Conservation (phyloP, 2,797 vertebrate genomes). For the Poecile montanus region DNA sequence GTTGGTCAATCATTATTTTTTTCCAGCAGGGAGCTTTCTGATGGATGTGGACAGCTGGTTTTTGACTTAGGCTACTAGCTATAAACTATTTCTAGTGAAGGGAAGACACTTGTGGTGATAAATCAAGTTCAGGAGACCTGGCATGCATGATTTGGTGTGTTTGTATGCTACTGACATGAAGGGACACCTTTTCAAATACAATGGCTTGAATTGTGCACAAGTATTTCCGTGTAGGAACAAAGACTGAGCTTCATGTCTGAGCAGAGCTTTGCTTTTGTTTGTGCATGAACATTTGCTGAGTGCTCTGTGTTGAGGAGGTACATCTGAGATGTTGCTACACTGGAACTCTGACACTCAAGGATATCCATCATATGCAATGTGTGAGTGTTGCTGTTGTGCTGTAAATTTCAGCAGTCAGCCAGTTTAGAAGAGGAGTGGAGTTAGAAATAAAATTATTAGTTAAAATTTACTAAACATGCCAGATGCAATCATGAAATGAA, state of each 20-base stretch:
- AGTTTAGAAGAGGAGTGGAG: background rate
- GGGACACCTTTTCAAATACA: background rate
- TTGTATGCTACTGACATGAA: background rate
- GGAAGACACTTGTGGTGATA: background rate
- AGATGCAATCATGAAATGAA: background rate
- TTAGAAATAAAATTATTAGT: background rate
- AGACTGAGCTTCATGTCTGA: background rate
- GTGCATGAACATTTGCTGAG: background rate
- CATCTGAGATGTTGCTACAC: background rate
- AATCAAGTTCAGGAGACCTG: background rate
- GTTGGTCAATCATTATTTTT: background rate
- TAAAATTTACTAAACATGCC: background rate
- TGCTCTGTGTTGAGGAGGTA: background rate
- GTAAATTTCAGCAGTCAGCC: background rate
- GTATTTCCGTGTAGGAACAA: background rate
- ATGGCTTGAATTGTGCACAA: background rate
- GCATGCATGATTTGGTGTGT: background rate
- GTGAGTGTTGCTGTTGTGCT: background rate
- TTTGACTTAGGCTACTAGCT: background rate
- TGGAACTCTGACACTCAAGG: background rate
- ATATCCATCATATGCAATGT: background rate
- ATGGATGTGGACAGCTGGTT: background rate
- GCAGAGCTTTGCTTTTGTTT: background rate
- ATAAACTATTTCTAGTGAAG: background rate
- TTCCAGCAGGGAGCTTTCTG: background rate